Base-by-base conservation (phyloP, 2,888 invertebrate genomes). In the Troides helena region DNA sequence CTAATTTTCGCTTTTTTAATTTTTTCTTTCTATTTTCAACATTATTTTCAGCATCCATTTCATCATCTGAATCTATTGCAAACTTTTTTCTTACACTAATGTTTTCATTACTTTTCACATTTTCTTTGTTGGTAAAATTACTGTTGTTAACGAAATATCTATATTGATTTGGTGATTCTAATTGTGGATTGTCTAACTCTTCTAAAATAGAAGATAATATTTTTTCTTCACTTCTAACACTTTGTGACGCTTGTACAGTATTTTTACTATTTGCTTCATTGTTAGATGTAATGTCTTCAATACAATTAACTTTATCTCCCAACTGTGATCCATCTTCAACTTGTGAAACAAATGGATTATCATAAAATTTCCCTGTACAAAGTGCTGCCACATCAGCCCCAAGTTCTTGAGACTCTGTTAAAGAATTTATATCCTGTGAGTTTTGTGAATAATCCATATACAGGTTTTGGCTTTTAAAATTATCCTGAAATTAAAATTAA, bases 331-430 rank as follows among this genome's bases (percentile, higher is more conserved):
- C 64, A 30, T 71, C 65, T 60, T 68, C 68, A 25, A 43, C 10
- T 74, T 79, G 85, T 56, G 89, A 83, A 59, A 91, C 76, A 73
- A 91, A 89, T 71, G 85, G 81, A 65, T 89, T 90, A 36, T 92
- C 88, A 76, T 91, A 93, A 78, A 94, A 94, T 71, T 93, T 89
- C 1, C 94, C 94, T 7, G 94, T 94, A 75, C 94, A 94, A 18
- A 94, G 78, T 7, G 86, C 93, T 61, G 93, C 76, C 7, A 94
- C 78, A 75, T 94, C 93, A 71, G 92, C 93, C 57, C 93, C 93
- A 63, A 93, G 81, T 65, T 84, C 79, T 75, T 83, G 85, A 3
- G 88, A 85, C 66, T 86, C 63, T 21, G 67, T 56, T 8, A 66
- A 36, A 62, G 10, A 30, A 23, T 57, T 66, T 53, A 17, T 14